Percentiles rank a stretch among this genome's conserved stretches.
Conservation (phyloP, 2,888 invertebrate genomes). For the Melanostoma scalare region DNA sequence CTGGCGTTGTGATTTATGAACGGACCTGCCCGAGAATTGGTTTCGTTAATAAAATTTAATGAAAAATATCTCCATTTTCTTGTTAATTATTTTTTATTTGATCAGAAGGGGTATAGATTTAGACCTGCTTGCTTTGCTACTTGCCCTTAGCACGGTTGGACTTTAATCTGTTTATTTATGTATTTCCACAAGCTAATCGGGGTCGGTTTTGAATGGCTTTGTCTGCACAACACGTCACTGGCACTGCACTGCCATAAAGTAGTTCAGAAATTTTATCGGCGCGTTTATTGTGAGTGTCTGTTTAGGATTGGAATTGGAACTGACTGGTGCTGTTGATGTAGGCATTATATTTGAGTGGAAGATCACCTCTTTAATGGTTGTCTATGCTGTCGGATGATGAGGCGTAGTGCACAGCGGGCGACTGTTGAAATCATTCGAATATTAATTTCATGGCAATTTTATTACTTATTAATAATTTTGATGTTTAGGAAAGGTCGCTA, state of each 20-base stretch:
- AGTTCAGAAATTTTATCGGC: constrained; percentile 61
- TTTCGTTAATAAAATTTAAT: constrained; percentile 64
- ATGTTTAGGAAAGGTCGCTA: constrained; percentile 38
- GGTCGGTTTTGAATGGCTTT: neutral
- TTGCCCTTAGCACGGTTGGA: constrained; percentile 4
- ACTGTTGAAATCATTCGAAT: constrained; percentile 79
- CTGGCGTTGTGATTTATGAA: constrained; percentile 50
- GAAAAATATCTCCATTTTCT: constrained; percentile 60
- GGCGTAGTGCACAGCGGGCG: constrained; percentile 40
- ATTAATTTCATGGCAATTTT: constrained; percentile 82
- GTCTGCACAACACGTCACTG: neutral
- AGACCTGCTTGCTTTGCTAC: neutral
- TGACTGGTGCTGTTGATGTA: constrained; percentile 12
- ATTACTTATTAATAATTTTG: constrained; percentile 80
- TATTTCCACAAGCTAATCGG: constrained; percentile 35
- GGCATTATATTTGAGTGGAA: constrained; percentile 43
- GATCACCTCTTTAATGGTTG: constrained; percentile 33
- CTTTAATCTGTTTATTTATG: constrained; percentile 67
- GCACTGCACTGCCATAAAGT: constrained; percentile 51
- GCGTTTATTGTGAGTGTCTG: constrained; percentile 44
- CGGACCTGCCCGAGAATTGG: constrained; percentile 35
- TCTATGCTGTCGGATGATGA: constrained; percentile 27
- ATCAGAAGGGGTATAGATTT: constrained; percentile 19
- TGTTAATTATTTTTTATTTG: constrained; percentile 63
- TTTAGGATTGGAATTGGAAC: constrained; percentile 36